Evolutionary conservation across 2,797 vertebrate genomes (phyloP), one percentile per base, ranked within the genome.

Genomic region (Staurois parvus): DNA sequence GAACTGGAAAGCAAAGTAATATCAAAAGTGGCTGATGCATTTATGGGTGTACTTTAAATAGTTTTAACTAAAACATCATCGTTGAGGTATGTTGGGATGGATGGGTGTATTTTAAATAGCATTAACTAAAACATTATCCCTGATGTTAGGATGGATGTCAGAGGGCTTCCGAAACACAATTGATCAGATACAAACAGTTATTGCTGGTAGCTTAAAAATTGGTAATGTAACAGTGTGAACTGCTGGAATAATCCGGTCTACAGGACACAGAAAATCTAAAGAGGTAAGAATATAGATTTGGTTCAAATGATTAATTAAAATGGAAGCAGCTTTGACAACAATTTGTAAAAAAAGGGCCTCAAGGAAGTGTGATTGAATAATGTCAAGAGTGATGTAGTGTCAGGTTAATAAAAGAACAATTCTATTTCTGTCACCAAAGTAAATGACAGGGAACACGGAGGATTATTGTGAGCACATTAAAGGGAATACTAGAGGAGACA

Each of bases 331-430:
- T 52, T 59, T 24, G 21, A 24, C 52, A 26, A 66, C 26, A 66
- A 28, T 66, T 66, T 28, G 64, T 66, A 26, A 12, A 66, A 66
- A 66, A 66, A 11, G 64, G 26, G 12, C 64, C 64, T 13, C 11
- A 66, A 66, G 64, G 64, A 28, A 66, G 10, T 66, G 28, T 66
- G 64, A 66, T 66, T 66, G 64, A 66, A 66, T 66, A 66, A 66
- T 66, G 64, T 66, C 64, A 66, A 29, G 2, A 66, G 64, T 66
- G 26, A 66, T 66, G 26, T 66, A 66, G n/a, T 66, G 64, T 66
- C 64, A 66, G 12, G n/a, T 66, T 66, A 66, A 66, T 29, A 66
- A 66, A 66, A 15, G 64, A 66, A 28, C 64, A 66, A 66, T 66
- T 29, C 64, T 66, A 59, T n/a, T 59, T 66, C n/a, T 66, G 64